Evolutionary conservation across 1,140 invertebrate species (phyloP), one percentile per base, ranked within the genome.

Genomic region (Eriosoma lanigerum): DNA sequence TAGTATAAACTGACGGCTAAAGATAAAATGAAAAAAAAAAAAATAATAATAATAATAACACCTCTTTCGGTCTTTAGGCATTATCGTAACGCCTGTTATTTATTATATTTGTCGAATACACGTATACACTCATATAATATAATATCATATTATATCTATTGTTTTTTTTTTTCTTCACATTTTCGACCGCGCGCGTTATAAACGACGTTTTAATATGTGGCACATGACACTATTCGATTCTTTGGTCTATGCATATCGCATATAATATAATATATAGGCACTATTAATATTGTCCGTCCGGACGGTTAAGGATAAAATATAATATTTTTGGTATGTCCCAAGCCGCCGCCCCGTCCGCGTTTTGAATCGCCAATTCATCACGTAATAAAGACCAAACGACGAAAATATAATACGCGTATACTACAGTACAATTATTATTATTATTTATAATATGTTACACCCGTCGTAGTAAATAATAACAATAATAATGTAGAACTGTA

Each of bases 1-100:
- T 78, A 81, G 73, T 50, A 38, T 38, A 48, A 52, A 78, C 68
- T 80, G 75, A 73, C 73, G 66, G 68, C 68, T 26, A 12, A 56
- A 50, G 32, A 38, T 38, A 38, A 38, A 38, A 38, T 4, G 8
- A 38, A 38, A 38, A 38, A 38, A 38, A 38, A 38, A 38, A 38
- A 38, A 38, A 38, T 38, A 38, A 38, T 38, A 38, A 4, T 38
- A 38, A 38, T 38, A 38, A 38, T 38, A 38, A 38, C 32, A 8
- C 8, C 32, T 38, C 32, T 38, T 38, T 38, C n/a, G n/a, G n/a
- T n/a, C n/a, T n/a, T n/a, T n/a, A n/a, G n/a, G n/a, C n/a, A n/a
- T n/a, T n/a, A n/a, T n/a, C n/a, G n/a, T n/a, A n/a, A n/a, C n/a
- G n/a, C n/a, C n/a, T n/a, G n/a, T n/a, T n/a, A n/a, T n/a, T n/a